Evolutionary conservation across 2,113 vertebrate genomes (phyloP), one percentile per base, ranked within the genome.

Genomic region (Apus apus): DNA sequence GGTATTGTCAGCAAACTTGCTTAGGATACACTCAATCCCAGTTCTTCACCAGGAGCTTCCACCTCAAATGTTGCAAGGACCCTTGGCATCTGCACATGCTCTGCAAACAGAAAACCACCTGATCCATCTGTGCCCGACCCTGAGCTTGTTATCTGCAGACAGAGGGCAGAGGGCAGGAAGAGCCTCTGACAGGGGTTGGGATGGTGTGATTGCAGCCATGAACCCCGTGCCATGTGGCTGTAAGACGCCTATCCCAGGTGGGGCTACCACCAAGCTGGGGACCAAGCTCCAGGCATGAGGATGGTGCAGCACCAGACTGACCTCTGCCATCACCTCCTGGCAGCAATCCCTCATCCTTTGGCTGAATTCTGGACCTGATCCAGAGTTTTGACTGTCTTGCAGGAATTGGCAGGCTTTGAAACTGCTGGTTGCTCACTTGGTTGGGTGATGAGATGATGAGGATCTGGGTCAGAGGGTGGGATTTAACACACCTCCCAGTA

Each of bases 11-110:
- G 38, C 38, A 38, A 38, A 38, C 10, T 10, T 38, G 8, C 38
- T 38, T 8, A 38, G 38, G 38, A 38, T 38, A 38, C 38, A 38
- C 38, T 38, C 38, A 38, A 38, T 38, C 38, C 38, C 38, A 38
- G 10, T 38, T 53, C 58, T 66, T 86, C 54, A 19, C 34, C 2
- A 11, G 26, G 32, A 79, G 26, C 16, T 76, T 40, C 64, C n/a
- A 20, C 54, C 56, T 68, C 1, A 11, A 48, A 29, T 3, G 3
- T 46, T 86, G 45, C 71, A 79, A 92, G 48, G 17, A 15, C 8
- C n/a, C 48, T 78, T 68, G 50, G 26, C 29, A 60, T 9, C 30
- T 11, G 1, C 1, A 0, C 0, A 1, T 23, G 10, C 11, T 5
- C 72, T 43, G 58, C 21, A 27, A 53, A 40, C 7, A 77, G 45